Percentiles rank a stretch among this genome's conserved stretches.
These are phyloP conservation scores for Piscicola geometra DNA, from an alignment of 2,888 invertebrate species.

Conservation along the genomic window DNA sequence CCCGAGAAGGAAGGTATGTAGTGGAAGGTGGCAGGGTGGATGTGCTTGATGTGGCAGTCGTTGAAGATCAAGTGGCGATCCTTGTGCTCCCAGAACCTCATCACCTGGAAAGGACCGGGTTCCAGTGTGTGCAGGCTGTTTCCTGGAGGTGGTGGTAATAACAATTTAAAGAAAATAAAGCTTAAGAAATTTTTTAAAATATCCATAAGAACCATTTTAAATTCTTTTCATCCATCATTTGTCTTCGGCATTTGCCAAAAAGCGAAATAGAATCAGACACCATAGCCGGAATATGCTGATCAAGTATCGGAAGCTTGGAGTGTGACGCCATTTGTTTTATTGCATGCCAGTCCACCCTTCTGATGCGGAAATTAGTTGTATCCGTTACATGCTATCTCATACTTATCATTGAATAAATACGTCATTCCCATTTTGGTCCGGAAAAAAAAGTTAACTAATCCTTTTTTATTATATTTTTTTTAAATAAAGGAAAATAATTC, in stretches of 20 bases:
- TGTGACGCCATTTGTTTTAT: conserved; percentile 15
- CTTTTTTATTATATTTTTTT: no score
- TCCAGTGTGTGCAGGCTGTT: not conserved
- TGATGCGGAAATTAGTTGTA: conserved; percentile 16
- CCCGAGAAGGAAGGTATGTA: not conserved
- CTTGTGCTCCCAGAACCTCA: conserved; percentile 3
- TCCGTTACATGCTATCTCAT: conserved; percentile 7
- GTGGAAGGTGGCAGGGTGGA: conserved; percentile 5
- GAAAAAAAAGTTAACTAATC: no score
- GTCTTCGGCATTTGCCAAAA: no score
- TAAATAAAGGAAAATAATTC: no score
- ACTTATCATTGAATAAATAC: no score
- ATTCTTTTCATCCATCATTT: no score
- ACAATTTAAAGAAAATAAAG: not conserved
- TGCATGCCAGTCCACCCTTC: not conserved
- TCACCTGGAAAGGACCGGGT: conserved; percentile 11
- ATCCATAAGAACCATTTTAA: no score
- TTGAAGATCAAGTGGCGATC: not conserved
- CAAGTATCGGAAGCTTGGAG: conserved; percentile 3
- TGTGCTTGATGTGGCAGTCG: conserved; percentile 16
- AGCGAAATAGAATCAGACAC: not conserved
- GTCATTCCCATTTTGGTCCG: no score
- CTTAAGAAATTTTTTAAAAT: no score
- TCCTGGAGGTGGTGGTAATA: not conserved
- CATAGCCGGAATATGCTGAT: not conserved